Evolutionary conservation across 2,888 invertebrate genomes (phyloP), one percentile per base, ranked within the genome.

Genomic region (Cryptocephalus moraei): DNA sequence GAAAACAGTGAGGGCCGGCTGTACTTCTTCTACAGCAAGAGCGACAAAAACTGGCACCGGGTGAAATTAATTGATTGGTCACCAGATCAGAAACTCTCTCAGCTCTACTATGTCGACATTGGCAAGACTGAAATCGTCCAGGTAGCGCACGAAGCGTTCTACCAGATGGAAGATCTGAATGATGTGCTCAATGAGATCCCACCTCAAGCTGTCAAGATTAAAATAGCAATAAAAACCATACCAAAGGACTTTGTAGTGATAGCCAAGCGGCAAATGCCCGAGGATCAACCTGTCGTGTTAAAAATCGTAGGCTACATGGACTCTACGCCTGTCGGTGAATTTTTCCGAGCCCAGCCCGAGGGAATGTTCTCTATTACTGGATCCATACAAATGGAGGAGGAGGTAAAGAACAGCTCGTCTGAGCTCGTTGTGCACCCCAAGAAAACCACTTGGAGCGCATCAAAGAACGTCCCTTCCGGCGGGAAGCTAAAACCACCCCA

Each of bases 331-430:
- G 60, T 76, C 48, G 83, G 85, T 1, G 84, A 84, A 62, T 75
- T 88, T 45, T 85, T 83, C 68, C 76, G 86, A 59, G 51, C 52
- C n/a, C 73, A 79, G 44, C 78, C 77, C 55, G 78, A 79, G 58
- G 74, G 78, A 33, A 71, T 86, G 50, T 80, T 78, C 58, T 84
- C 81, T 47, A 79, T 89, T 49, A 87, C 86, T 67, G 81, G 80
- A 60, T 78, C 81, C 10, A 76, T 88, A 41, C 69, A 75, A 33
- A 72, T 82, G 60, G 83, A 84, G 60, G 55, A 53, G 8, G 64
- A 66, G 50, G 49, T 63, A 31, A 22, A 22, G 6, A 22, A 22
- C 22, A 48, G 12, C 9, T 33, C 33, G 32, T 32, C 9, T 13
- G 22, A 41, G 10, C 32, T n/a, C 8, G 32, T 2, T 10, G n/a